Percentiles rank a stretch among this genome's conserved stretches.
These are phyloP conservation scores for Pipistrellus kuhlii DNA, from an alignment of 2,797 vertebrate species.

Conservation along the genomic window DNA sequence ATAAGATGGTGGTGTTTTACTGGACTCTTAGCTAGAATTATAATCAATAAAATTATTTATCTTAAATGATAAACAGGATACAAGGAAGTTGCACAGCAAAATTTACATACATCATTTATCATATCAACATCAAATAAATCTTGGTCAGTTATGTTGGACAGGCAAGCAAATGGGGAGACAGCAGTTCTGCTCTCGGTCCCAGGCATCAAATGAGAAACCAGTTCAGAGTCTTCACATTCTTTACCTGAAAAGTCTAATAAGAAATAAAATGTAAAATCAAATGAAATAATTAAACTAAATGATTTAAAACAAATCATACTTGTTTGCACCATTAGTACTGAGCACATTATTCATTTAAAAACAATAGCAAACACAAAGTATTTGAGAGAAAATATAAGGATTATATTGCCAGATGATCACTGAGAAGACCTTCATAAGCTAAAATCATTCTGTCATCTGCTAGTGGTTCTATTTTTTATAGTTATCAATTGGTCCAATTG, in stretches of 20 bases:
- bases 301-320: not conserved
- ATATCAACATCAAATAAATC: slow-evolving; percentile 73
- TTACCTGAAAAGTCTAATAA: slow-evolving; percentile 77
- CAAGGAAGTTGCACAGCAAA: not conserved
- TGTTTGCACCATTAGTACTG: not conserved
- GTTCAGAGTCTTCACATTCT: slow-evolving; percentile 72
- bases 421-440: not conserved
- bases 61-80: not conserved
- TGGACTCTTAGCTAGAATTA: not conserved
- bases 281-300: not conserved
- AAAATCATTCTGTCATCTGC: not conserved
- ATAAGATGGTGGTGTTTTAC: not conserved
- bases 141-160: slow-evolving; percentile 74
- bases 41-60: not conserved
- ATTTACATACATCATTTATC: slow-evolving; percentile 78
- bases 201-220: slow-evolving; percentile 80
- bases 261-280: not conserved
- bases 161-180: slow-evolving; percentile 81
- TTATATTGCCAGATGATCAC: not conserved
- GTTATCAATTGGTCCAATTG: not conserved
- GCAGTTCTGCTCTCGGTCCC: slow-evolving; percentile 70
- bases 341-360: not conserved
- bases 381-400: not conserved
- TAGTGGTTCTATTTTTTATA: not conserved
- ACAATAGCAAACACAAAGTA: not conserved